Evolutionary conservation across 1,140 invertebrate genomes (phyloP), one percentile per base, ranked within the genome.

Genomic region (Drosophila neocordata): DNA sequence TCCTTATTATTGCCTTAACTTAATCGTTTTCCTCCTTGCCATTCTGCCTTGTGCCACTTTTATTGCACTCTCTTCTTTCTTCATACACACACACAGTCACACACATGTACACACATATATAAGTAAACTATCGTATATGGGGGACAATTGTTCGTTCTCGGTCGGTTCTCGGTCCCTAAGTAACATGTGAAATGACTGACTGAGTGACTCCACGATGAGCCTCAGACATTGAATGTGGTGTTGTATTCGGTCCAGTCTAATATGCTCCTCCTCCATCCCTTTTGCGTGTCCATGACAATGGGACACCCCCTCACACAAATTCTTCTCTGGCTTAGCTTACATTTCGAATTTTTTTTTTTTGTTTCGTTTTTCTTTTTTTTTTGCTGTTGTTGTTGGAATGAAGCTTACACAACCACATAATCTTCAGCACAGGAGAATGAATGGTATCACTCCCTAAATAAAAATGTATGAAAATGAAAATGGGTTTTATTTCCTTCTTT

Each of bases 1-100:
- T 87, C 83, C 83, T 89, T 88, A 87, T 87, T 87, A 87, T 85
- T 85, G 82, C 79, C 79, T 76, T 60, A 73, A 80, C 78, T 77
- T 87, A 81, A 85, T 71, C 81, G 82, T 56, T 71, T 68, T 82
- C 78, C 56, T 82, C 70, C 56, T 71, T 76, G 59, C 58, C 66
- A 72, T 66, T 44, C 27, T 41, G 11, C 48, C 15, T 15, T 58
- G 62, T 65, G 44, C 62, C 56, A 65, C 69, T 75, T 75, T 74
- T 68, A 74, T 62, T 34, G 51, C 70, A 73, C 62, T 73, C 69
- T 59, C 56, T 37, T 55, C 56, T 37, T 55, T 48, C 35, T 37
- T 35, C 20, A 48, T 48, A 59, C 60, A 66, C 61, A 34, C 27
- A 41, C 58, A 60, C 22, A 61, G 6, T 20, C 38, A 24, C 11